phyloP scores from a whole-genome alignment of 2,113 vertebrate species.

The Pachypanchax playfairii region DNA sequence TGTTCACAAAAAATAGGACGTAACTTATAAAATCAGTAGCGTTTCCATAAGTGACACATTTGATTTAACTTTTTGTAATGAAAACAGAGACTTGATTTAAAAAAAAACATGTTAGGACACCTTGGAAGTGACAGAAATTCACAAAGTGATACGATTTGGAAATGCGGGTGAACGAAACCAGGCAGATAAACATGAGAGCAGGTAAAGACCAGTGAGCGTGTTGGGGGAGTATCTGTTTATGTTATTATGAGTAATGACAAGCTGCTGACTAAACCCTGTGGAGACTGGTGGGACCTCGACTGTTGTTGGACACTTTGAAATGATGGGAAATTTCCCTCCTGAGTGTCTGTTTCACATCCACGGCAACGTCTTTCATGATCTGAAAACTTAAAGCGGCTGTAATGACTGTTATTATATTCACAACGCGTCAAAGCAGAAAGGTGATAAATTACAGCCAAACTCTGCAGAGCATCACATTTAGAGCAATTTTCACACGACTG shows the following conservation, averaged over 20 bases:
- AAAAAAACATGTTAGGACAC: no score
- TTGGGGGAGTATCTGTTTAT: constrained; percentile 53
- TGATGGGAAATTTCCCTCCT: constrained; percentile 11
- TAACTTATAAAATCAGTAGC: no score
- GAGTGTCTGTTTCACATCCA: constrained; percentile 11
- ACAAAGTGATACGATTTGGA: constrained; percentile 29
- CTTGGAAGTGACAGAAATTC: constrained; percentile 26
- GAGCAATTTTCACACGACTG: constrained; percentile 3
- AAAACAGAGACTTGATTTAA: not conserved
- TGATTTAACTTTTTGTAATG: not conserved
- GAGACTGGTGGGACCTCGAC: constrained; percentile 56
- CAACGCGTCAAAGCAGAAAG: not conserved
- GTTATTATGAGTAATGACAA: constrained; percentile 68
- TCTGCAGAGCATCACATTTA: not conserved
- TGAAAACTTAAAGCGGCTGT: constrained; percentile 3
- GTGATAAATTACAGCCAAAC: not conserved
- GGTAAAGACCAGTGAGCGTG: constrained; percentile 27
- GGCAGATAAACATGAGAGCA: constrained; percentile 30
- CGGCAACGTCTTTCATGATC: not conserved
- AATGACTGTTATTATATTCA: not conserved
- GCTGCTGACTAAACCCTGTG: constrained; percentile 39
- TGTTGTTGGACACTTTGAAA: constrained; percentile 17
- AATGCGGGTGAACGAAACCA: constrained; percentile 32
- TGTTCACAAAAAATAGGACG: no score
- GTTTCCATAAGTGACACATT: not conserved